phyloP scores from a whole-genome alignment of 2,113 vertebrate species.

The Hirundichthys speculiger region DNA sequence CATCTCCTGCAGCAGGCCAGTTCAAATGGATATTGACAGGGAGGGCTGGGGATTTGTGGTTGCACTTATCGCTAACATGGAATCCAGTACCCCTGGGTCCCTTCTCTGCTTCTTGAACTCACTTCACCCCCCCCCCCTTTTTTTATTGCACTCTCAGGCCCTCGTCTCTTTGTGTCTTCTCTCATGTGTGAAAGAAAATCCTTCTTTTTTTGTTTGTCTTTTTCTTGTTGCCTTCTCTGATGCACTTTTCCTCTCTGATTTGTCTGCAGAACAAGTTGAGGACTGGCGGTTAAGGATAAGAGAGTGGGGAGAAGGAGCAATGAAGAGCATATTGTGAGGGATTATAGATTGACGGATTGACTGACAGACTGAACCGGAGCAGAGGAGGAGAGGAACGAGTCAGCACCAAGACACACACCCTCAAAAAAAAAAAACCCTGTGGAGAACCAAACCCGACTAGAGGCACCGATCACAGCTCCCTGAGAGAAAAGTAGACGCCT shows the following conservation, averaged over 20 bases:
- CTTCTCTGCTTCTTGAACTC: constrained; percentile 34
- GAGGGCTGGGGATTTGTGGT: constrained; percentile 70
- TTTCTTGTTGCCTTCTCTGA: constrained; percentile 8
- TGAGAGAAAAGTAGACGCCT: constrained; percentile 26
- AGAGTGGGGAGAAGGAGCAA: constrained; percentile 25
- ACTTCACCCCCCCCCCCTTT: constrained; percentile 35
- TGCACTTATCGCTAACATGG: constrained; percentile 68
- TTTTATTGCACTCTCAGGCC: constrained; percentile 47
- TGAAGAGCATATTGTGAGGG: constrained; percentile 62
- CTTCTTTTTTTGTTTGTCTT: constrained; percentile 13
- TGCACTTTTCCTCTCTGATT: constrained; percentile 23
- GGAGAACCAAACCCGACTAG: constrained; percentile 50
- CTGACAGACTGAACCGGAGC: constrained; percentile 39
- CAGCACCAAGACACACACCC: constrained; percentile 60
- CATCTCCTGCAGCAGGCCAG: constrained; percentile 54
- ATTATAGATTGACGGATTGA: constrained; percentile 59
- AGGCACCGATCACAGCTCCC: constrained; percentile 49
- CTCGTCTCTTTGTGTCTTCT: constrained; percentile 32
- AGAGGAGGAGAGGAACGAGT: constrained; percentile 53
- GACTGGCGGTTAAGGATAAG: constrained; percentile 74
- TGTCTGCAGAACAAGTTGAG: constrained; percentile 78
- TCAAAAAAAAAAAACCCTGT: constrained; percentile 38
- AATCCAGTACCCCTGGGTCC: constrained; percentile 58
- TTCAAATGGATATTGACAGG: constrained; percentile 75
- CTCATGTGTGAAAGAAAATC: constrained; percentile 22